A percentile compares a stretch with the other conserved stretches of the same genome.
Evolutionary conservation across 2,888 invertebrate genomes (phyloP).

Genomic region (Ophioninae sp.): DNA sequence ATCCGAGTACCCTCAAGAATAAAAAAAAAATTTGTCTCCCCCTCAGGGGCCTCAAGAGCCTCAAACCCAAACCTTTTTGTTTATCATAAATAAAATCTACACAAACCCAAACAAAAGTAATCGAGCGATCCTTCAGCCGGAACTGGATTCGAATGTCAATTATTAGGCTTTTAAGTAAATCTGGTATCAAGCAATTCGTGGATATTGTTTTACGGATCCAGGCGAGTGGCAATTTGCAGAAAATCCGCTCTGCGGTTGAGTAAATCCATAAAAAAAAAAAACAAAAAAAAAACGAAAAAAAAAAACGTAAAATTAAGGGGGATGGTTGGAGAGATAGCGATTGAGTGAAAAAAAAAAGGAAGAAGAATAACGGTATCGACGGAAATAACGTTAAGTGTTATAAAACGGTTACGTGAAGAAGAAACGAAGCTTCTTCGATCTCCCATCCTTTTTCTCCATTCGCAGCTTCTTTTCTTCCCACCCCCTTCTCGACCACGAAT

Average conservation of each 20-base stretch:
- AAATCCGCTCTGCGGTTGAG: constrained; percentile 53
- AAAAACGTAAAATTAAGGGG: constrained; percentile 17
- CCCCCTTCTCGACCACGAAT: not conserved
- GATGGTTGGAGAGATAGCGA: constrained; percentile 19
- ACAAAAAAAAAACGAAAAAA: constrained; percentile 13
- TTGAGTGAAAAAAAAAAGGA: constrained; percentile 38
- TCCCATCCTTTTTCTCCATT: constrained; percentile 7
- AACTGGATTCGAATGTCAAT: no score
- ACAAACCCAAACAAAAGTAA: no score
- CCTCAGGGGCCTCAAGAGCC: no score
- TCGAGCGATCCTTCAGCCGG: no score
- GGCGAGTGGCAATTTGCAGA: constrained; percentile 51
- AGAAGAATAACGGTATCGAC: constrained; percentile 55
- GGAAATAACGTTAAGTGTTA: constrained; percentile 62
- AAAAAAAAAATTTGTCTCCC: no score
- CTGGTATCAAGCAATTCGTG: not conserved
- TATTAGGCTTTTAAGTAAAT: not conserved
- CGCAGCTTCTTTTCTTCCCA: constrained; percentile 1
- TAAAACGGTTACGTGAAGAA: constrained; percentile 60
- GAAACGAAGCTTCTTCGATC: constrained; percentile 19
- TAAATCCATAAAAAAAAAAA: constrained; percentile 38
- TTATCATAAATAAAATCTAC: no score
- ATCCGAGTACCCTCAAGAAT: no score
- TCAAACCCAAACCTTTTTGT: no score
- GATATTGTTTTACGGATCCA: not conserved